A percentile compares a stretch with the other conserved stretches of the same genome.
Evolutionary conservation across 2,797 vertebrate species (phyloP).

Genomic region (Sebastes glaucus): DNA sequence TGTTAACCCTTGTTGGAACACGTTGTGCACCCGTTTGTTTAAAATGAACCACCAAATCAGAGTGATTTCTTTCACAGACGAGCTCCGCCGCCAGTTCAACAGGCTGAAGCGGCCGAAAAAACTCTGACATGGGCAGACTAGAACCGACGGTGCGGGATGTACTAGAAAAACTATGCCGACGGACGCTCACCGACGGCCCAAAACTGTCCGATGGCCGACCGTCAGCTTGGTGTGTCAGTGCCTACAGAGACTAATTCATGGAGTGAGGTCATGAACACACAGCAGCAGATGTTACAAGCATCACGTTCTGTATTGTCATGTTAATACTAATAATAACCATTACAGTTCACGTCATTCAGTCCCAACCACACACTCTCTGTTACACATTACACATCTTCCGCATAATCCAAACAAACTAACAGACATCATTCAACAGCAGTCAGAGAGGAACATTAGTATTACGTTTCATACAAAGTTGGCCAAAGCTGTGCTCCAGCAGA

Average conservation of each 20-base stretch:
- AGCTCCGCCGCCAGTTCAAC: no score
- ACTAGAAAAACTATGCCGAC: no score
- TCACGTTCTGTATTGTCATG: slow-evolving; percentile 74
- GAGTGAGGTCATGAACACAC: slow-evolving; percentile 27
- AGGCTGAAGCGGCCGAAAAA: no score
- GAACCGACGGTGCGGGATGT: no score
- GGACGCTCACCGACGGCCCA: no score
- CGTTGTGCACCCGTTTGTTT: no score
- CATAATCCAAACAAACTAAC: slow-evolving; percentile 55
- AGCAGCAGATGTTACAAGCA: slow-evolving; percentile 56
- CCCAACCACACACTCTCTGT: slow-evolving; percentile 69
- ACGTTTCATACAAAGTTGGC: slow-evolving; percentile 62
- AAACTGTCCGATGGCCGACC: no score
- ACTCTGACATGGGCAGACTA: no score
- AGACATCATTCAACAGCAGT: slow-evolving; percentile 76
- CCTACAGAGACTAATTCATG: no score
- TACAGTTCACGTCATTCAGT: slow-evolving; percentile 76
- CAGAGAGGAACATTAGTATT: slow-evolving; percentile 77
- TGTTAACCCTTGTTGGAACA: background rate
- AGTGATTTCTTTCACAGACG: no score
- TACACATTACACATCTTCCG: slow-evolving; percentile 67
- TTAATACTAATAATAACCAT: slow-evolving; percentile 78
- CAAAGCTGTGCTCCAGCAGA: slow-evolving; percentile 52
- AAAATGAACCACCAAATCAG: no score
- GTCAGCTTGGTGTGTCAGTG: no score